phyloP scores from a whole-genome alignment of 2,888 invertebrate species.

The Sinodicranocentrus sp. region DNA sequence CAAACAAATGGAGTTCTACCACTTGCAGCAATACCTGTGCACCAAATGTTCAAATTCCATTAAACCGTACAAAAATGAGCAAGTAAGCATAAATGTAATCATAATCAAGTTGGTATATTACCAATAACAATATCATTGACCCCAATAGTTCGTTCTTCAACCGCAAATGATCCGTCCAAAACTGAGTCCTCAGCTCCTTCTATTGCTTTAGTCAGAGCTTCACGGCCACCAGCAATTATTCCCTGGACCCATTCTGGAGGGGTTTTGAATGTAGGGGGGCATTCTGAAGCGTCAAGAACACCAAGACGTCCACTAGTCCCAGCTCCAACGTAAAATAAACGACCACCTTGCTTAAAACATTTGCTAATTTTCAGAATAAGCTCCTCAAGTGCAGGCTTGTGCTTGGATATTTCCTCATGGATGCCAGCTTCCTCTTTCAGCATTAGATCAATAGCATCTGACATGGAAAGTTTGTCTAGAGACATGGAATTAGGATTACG shows the following conservation, averaged over 20 bases:
- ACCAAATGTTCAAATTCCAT: too few species aligned
- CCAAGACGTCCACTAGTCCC: constrained; percentile 76
- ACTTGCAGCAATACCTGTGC: constrained; percentile 76
- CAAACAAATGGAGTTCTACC: constrained; percentile 75
- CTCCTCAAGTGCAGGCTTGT: constrained; percentile 62
- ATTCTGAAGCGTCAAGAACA: constrained; percentile 76
- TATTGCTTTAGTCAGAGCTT: constrained; percentile 69
- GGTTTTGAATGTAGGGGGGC: constrained; percentile 72
- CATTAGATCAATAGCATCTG: constrained; percentile 73
- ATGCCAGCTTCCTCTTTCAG: constrained; percentile 70
- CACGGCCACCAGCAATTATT: constrained; percentile 72
- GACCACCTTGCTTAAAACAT: constrained; percentile 72
- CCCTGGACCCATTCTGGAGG: constrained; percentile 75
- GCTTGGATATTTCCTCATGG: constrained; percentile 65
- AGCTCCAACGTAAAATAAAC: constrained; percentile 76
- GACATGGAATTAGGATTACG: constrained; percentile 71
- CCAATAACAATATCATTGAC: constrained; percentile 74
- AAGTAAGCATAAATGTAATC: too few species aligned
- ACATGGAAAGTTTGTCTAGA: constrained; percentile 68
- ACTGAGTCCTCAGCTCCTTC: constrained; percentile 75
- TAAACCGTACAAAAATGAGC: too few species aligned
- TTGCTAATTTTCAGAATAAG: constrained; percentile 66
- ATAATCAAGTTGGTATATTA: too few species aligned
- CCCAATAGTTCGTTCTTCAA: constrained; percentile 58
- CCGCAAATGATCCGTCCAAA: constrained; percentile 69